These are phyloP conservation scores for Cosmia trapezina DNA, from an alignment of 2,888 invertebrate genomes.

Conservation along the genomic window DNA sequence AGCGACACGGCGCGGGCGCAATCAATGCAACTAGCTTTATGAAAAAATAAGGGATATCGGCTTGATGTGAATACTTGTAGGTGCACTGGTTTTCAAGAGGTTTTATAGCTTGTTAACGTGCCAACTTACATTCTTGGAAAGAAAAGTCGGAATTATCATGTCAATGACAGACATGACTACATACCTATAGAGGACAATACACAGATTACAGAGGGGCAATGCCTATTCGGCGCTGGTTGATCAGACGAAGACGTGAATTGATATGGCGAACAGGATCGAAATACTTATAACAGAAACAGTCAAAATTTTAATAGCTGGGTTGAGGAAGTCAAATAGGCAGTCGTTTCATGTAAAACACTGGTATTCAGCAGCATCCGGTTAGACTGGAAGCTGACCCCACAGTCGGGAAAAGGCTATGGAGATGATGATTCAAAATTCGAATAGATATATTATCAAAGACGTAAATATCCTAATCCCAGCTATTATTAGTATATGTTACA, in stretches of 20 bases:
- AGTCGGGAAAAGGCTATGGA: background rate
- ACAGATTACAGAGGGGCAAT: no score
- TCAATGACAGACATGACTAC: no score
- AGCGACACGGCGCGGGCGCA: slow-evolving; percentile 25
- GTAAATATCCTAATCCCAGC: no score
- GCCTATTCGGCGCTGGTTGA: background rate
- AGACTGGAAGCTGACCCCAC: background rate
- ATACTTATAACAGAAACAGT: background rate
- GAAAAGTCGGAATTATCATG: slow-evolving; percentile 34
- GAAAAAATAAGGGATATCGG: slow-evolving; percentile 50
- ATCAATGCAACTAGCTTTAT: slow-evolving; percentile 42
- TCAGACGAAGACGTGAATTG: background rate
- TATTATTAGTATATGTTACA: no score
- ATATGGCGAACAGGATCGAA: background rate
- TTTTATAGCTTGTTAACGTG: slow-evolving; percentile 38
- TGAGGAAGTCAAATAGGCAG: no score
- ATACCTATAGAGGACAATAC: no score
- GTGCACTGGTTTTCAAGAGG: slow-evolving; percentile 24
- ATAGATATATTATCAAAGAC: no score
- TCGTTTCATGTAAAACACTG: no score
- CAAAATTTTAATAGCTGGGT: background rate
- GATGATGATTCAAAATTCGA: background rate
- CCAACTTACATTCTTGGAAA: slow-evolving; percentile 14
- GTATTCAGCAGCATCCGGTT: background rate
- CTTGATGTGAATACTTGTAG: slow-evolving; percentile 24